Evolutionary conservation across 2,113 vertebrate species (phyloP).

Genomic region (Semicossyphus pulcher): DNA sequence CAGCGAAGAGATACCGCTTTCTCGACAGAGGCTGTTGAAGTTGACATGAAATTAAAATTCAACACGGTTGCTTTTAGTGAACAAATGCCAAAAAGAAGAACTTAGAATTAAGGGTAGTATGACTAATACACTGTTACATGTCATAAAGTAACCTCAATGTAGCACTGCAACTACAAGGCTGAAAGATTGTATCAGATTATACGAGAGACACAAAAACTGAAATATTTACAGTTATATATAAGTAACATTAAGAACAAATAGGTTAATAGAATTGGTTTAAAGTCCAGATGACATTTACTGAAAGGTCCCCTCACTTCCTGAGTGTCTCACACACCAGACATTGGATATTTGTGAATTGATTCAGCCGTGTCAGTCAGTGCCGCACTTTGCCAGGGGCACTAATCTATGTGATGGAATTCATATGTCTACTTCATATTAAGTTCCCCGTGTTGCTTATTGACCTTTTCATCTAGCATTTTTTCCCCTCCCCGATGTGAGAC

Average conservation of each 20-base stretch:
- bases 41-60: no score
- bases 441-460: conserved; percentile 80
- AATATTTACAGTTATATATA: not conserved
- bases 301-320: conserved; percentile 69
- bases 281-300: conserved; percentile 78
- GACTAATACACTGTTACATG: not conserved
- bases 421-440: conserved; percentile 83
- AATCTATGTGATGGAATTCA: conserved; percentile 82
- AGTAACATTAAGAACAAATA: conserved; percentile 28
- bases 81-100: no score
- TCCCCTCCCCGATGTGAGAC: conserved; percentile 63
- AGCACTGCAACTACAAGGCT: not conserved
- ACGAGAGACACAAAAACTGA: conserved; percentile 2
- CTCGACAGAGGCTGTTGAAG: no score
- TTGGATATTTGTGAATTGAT: conserved; percentile 82
- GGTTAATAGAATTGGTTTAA: conserved; percentile 42
- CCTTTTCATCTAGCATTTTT: conserved; percentile 81
- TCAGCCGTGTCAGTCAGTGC: conserved; percentile 72
- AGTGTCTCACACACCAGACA: conserved; percentile 60
- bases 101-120: no score
- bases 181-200: not conserved
- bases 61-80: no score
- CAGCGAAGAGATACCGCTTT: not conserved
- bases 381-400: conserved; percentile 77
- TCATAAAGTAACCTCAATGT: not conserved